Percentiles rank a stretch among this genome's conserved stretches.
phyloP scores from a whole-genome alignment of 2,797 vertebrate species.

The Chiroxiphia lanceolata region DNA sequence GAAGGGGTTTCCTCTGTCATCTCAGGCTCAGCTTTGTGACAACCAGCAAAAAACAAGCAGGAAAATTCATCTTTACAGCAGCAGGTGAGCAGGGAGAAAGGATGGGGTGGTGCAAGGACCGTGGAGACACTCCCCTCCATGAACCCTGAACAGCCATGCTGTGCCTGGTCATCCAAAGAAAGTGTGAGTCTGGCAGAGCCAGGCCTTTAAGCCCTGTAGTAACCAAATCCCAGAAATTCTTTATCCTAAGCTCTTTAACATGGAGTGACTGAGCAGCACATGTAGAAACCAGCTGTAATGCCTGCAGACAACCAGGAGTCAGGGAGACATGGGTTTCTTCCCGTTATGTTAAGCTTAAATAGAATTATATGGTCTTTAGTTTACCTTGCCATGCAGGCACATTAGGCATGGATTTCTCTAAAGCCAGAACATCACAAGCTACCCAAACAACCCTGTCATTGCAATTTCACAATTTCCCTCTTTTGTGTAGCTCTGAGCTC shows the following conservation, averaged over 20 bases:
- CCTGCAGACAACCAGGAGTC: background rate
- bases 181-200: background rate
- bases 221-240: background rate
- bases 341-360: background rate
- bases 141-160: accelerated
- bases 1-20: background rate
- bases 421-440: slow-evolving; percentile 56
- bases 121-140: background rate
- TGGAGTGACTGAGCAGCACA: background rate
- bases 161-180: background rate
- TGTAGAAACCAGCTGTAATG: background rate
- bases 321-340: background rate
- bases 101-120: background rate
- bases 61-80: background rate
- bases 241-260: background rate
- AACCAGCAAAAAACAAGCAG: background rate
- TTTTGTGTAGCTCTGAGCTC: slow-evolving; percentile 46
- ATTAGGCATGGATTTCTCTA: slow-evolving; percentile 62
- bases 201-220: background rate
- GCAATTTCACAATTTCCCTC: slow-evolving; percentile 62
- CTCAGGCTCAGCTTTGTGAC: background rate
- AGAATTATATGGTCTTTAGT: slow-evolving; percentile 56
- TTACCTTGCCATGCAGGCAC: slow-evolving; percentile 51
- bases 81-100: background rate
- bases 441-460: slow-evolving; percentile 60